A percentile compares a stretch with the other conserved stretches of the same genome.
Evolutionary conservation across 2,113 vertebrate species (phyloP).

Genomic region (Sphyrna mokarran): DNA sequence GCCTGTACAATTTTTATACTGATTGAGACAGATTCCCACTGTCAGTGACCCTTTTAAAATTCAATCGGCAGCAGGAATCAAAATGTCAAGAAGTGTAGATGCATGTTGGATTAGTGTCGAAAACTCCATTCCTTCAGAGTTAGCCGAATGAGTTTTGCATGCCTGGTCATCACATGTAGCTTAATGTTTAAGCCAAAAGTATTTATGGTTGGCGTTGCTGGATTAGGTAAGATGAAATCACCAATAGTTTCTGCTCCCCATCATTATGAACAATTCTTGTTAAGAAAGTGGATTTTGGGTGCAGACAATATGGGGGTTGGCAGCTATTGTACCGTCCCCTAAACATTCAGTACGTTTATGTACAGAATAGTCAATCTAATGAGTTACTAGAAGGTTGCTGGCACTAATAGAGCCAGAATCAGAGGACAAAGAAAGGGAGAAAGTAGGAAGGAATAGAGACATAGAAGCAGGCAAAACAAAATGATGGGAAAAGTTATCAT

Average conservation of each 20-base stretch:
- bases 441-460: background rate
- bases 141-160: background rate
- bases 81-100: background rate
- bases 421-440: background rate
- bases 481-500: background rate
- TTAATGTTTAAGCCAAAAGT: background rate
- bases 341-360: background rate
- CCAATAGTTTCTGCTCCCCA: background rate
- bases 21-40: background rate
- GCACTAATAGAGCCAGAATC: background rate
- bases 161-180: background rate
- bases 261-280: background rate
- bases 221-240: background rate
- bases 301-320: background rate
- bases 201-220: background rate
- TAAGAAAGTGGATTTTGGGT: background rate
- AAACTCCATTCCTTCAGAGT: background rate
- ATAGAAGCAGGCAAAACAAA: background rate
- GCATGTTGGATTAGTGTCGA: background rate
- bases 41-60: background rate
- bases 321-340: background rate
- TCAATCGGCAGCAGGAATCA: background rate
- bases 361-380: background rate
- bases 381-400: background rate
- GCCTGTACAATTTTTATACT: background rate